Base-by-base conservation (phyloP, 2,113 vertebrate genomes). In the Piaya cayana region DNA sequence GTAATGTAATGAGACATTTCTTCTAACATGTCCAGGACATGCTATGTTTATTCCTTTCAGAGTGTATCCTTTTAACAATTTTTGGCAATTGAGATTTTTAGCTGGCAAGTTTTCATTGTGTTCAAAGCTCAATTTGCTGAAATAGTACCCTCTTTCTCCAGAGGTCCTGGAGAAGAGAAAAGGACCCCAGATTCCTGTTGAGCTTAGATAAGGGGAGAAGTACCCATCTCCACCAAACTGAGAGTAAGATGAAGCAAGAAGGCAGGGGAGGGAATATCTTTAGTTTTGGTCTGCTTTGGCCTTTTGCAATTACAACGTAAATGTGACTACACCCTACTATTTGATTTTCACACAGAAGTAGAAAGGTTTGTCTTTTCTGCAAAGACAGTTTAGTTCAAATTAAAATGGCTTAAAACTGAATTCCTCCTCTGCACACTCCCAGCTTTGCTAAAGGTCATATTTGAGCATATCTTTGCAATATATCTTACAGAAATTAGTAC, bases 21-120 rank as follows among this genome's bases (percentile, higher is more conserved):
- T 86, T 93, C 76, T 47, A 81, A 86, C 30, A 29, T 27, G 64
- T 25, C 56, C 26, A 78, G 52, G 64, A 45, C 42, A 62, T 50
- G 29, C 37, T 45, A 53, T 11, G 5, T 32, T 71, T 81, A 55
- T 29, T 86, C 64, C 76, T 86, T 94, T 86, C 80, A 52, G 50
- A 92, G 23, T n/a, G 85, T 55, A 52, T 34, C 47, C 62, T 37
- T 92, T 72, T 58, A 84, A 34, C 15, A 53, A 3, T 30, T 92
- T 88, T 90, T 95, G 80, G 82, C 72, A 93, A 91, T 49, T 50
- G 39, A 90, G 64, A 67, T 74, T 83, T 91, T 70, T 71, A 88
- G 56, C 76, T 86, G 62, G 69, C 8, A 88, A 90, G 9, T 78
- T 84, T 86, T 82, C 1, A 0, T 62, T 78, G 22, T 64, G 68